Conservation (phyloP, 2,888 invertebrate genomes). For the Blastobasis lacticolella region DNA sequence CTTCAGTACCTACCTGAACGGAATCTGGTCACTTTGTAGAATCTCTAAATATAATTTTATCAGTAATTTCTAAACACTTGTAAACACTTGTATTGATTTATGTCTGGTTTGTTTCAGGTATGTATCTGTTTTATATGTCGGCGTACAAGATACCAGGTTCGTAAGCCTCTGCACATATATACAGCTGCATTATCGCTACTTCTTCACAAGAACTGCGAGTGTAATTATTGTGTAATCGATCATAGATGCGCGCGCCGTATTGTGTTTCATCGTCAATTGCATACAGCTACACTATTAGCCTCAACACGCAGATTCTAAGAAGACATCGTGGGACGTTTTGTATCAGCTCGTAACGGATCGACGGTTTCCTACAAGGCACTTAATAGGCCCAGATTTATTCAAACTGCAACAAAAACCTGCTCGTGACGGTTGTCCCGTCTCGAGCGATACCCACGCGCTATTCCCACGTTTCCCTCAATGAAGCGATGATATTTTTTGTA, state of each 20-base stretch:
- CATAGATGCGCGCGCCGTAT: too few species aligned
- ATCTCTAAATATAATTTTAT: slow-evolving; percentile 19
- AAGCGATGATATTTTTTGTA: slow-evolving; percentile 34
- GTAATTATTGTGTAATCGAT: not conserved
- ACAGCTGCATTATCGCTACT: too few species aligned
- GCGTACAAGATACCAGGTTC: too few species aligned
- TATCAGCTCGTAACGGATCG: slow-evolving; percentile 1
- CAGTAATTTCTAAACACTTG: slow-evolving; percentile 8
- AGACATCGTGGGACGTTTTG: not conserved
- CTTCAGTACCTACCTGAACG: too few species aligned
- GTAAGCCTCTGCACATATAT: too few species aligned
- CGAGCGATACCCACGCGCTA: slow-evolving; percentile 31
- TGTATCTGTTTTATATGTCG: slow-evolving; percentile 13
- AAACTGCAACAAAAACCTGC: slow-evolving; percentile 41
- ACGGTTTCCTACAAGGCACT: slow-evolving; percentile 1
- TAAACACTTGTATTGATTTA: slow-evolving; percentile 21
- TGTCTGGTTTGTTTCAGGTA: slow-evolving; percentile 41
- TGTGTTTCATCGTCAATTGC: too few species aligned
- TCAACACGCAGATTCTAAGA: too few species aligned
- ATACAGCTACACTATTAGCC: too few species aligned
- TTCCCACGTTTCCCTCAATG: slow-evolving; percentile 48
- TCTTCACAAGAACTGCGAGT: too few species aligned
- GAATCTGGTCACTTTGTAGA: not conserved
- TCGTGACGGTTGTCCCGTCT: slow-evolving; percentile 36
- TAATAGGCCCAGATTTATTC: slow-evolving; percentile 29